Conservation (phyloP, 2,888 invertebrate species). For the Synanthedon tipuliformis region DNA sequence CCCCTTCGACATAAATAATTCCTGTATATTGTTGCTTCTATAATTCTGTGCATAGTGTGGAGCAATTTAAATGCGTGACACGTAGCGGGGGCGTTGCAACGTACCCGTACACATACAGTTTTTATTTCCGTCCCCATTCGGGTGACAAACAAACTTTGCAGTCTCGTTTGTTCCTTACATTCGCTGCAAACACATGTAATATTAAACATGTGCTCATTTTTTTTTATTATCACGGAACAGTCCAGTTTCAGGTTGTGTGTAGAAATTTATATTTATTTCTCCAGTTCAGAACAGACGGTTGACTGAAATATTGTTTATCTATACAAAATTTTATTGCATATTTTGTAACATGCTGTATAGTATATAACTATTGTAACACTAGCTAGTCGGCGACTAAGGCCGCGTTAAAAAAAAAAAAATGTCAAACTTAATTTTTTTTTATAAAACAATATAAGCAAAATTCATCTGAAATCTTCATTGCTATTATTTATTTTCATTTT, state of each 20-base stretch:
- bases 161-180: conserved; percentile 4
- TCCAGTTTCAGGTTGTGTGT: background rate
- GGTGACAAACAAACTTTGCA: conserved; percentile 26
- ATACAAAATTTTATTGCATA: too few relatives aligned
- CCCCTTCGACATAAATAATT: background rate
- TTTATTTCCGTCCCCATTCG: conserved; percentile 29
- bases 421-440: too few relatives aligned
- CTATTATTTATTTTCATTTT: too few relatives aligned
- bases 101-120: conserved; percentile 39
- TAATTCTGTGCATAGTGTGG: background rate
- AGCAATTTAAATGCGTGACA: conserved; percentile 30
- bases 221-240: background rate
- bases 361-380: too few relatives aligned
- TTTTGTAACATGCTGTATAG: too few relatives aligned
- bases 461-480: too few relatives aligned
- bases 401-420: too few relatives aligned
- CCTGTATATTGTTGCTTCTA: background rate
- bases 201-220: conserved; percentile 6
- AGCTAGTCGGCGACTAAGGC: too few relatives aligned
- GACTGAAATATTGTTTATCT: background rate
- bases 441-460: too few relatives aligned
- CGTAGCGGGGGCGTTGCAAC: conserved; percentile 26
- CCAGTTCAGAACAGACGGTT: background rate
- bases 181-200: conserved; percentile 8
- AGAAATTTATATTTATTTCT: background rate